Evolutionary conservation across 2,113 vertebrate species (phyloP), one percentile per base, ranked within the genome.

Genomic region (Antidorcas marsupialis): DNA sequence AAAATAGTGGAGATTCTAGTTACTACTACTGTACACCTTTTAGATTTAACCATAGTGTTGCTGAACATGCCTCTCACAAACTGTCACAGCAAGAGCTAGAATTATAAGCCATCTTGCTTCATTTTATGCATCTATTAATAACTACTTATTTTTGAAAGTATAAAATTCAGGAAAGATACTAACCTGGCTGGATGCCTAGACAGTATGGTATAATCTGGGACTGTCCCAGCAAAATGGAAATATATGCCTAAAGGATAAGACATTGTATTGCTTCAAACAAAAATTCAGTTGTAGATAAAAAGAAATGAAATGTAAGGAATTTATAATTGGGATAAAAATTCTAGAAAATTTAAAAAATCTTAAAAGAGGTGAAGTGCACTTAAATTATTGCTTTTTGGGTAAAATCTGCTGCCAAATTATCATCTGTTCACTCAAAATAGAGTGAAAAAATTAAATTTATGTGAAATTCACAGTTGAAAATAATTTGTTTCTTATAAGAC

Each of bases 391-490:
- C 64, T 62, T 96, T 92, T 87, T 5, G 43, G 64, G 71, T 23
- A 95, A 57, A 95, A 96, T 97, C 81, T 97, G 81, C 95, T 95
- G 52, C 89, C 82, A 91, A 97, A 82, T 94, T 96, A 91, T 97
- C 97, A 94, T 98, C 95, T 97, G 97, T 94, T 97, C 91, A 45
- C 62, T 98, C 90, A 97, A 97, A 98, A 95, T 89, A 95, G 95
- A 91, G 81, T 94, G 79, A 96, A 98, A 98, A 95, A 97, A 86
- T 94, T 94, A 89, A 97, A 95, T 95, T 88, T 90, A 97, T 95
- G 85, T 95, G 87, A 94, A 97, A 95, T 94, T 98, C 96, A 97
- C 95, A 97, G 94, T 97, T 95, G 85, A 96, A 97, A 97, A 83
- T 94, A 93, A 79, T 97, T 97, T 94, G 92, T 95, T 95, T 97